phyloP scores from a whole-genome alignment of 1,140 invertebrate species.

The Dendrolimus punctatus region DNA sequence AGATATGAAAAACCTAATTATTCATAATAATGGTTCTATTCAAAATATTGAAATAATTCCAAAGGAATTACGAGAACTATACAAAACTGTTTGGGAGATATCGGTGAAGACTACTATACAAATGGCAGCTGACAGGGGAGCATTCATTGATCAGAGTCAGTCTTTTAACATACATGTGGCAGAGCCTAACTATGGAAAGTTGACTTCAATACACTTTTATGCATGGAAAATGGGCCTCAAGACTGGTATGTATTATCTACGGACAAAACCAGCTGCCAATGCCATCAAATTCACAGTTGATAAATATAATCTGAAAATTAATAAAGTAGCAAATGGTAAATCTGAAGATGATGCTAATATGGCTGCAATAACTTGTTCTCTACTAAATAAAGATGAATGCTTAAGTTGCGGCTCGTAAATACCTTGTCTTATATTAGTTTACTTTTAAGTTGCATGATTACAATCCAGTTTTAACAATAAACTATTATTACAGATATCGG shows the following conservation, averaged over 20 bases:
- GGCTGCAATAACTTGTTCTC: conserved; percentile 88
- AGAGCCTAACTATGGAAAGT: conserved; percentile 92
- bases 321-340: conserved; percentile 41
- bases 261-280: conserved; percentile 96
- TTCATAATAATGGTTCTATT: conserved; percentile 93
- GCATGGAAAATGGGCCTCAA: conserved; percentile 97
- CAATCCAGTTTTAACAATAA: too few species aligned
- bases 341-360: conserved; percentile 74
- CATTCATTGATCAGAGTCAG: conserved; percentile 99
- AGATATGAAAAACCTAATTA: conserved; percentile 96
- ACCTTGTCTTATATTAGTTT: too few species aligned
- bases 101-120: conserved; percentile 94
- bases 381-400: conserved; percentile 94
- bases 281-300: conserved; percentile 99
- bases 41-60: conserved; percentile 94
- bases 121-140: conserved; percentile 98
- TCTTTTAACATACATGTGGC: conserved; percentile 98
- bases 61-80: conserved; percentile 90
- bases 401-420: conserved; percentile 82
- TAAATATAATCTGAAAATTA: conserved; percentile 80
- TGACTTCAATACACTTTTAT: conserved; percentile 99
- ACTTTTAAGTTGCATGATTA: too few species aligned
- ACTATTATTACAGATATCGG: too few species aligned
- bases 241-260: conserved; percentile 99
- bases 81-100: conserved; percentile 99